Conservation (phyloP, 2,888 invertebrate genomes). For the Lasius fuliginosus region DNA sequence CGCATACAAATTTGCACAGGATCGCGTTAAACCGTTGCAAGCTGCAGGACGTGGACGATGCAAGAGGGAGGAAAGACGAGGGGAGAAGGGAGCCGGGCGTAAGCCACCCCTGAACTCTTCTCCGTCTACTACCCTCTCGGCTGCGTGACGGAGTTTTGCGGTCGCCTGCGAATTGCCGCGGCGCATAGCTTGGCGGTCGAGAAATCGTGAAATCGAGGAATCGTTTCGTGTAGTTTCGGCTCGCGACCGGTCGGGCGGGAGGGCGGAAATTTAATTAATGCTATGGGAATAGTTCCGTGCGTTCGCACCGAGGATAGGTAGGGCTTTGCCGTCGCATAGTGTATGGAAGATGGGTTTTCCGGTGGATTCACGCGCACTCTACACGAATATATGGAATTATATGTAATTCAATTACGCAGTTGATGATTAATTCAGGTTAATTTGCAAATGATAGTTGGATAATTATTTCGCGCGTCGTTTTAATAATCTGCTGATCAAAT, state of each 20-base stretch:
- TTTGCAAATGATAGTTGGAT: constrained; percentile 25
- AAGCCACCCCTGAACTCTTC: constrained; percentile 7
- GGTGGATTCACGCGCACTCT: not conserved
- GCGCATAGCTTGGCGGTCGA: constrained; percentile 28
- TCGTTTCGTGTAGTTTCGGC: constrained; percentile 44
- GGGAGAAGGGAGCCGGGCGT: not conserved
- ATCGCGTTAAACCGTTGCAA: constrained; percentile 73
- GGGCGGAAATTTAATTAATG: constrained; percentile 51
- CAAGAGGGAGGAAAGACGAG: not conserved
- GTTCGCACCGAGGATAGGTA: constrained; percentile 25
- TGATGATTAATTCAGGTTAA: constrained; percentile 17
- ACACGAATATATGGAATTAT: constrained; percentile 33
- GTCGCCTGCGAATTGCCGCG: constrained; percentile 43
- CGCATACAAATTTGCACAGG: constrained; percentile 77
- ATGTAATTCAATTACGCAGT: constrained; percentile 25
- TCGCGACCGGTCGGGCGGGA: not conserved
- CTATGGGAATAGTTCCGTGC: constrained; percentile 40
- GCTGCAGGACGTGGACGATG: constrained; percentile 51
- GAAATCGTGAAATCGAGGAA: constrained; percentile 54
- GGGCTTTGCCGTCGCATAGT: constrained; percentile 1
- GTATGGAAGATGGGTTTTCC: constrained; percentile 26
- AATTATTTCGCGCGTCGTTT: constrained; percentile 20
- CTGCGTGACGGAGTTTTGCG: constrained; percentile 51
- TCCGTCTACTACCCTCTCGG: constrained; percentile 35
- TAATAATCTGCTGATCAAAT: constrained; percentile 8